Evolutionary conservation across 2,888 invertebrate species (phyloP), one percentile per base, ranked within the genome.

Genomic region (Drosophila imparisetae): DNA sequence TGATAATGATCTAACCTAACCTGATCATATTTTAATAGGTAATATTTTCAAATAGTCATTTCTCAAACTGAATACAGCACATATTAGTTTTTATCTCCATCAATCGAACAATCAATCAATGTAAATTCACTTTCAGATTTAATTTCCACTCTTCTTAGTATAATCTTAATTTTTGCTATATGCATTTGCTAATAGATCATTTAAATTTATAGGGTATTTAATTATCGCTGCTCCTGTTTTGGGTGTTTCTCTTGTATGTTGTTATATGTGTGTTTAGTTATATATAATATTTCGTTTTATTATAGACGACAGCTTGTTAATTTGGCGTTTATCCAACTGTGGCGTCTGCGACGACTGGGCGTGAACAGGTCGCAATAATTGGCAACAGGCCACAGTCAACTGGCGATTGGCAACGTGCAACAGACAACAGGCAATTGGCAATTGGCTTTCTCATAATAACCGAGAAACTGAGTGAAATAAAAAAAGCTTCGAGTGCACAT

Each of bases 361-460:
- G 77, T 66, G 65, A 64, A 77, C 68, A 80, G 76, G 65, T 81
- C 73, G 72, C 74, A 72, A 70, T 78, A 81, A 81, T 81, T 78
- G 81, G 42, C 67, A 45, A 45, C 13, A 24, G 21, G 21, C 45
- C 24, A 4, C 45, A 45, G 45, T 13, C 21, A 62, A 75, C 78
- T 66, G 82, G 58, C 74, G 77, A 66, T 66, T 68, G 78, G 57
- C 80, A 62, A 82, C 77, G 71, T 78, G 57, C 80, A 62, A 69
- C 68, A 70, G 78, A 53, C 80, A 45, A 21, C 21, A 4, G 13
- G 21, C 45, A 59, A 72, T 80, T 74, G 80, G 52, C 66, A 77
- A 69, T 68, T 68, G 78, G 57, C 80, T 84, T 84, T 85, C 77
- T 54, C 85, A 72, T 54, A 55, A 58, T 24, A 45, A 45, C 45